Evolutionary conservation across 2,888 invertebrate genomes (phyloP), one percentile per base, ranked within the genome.

Genomic region (Nysson spinosus): DNA sequence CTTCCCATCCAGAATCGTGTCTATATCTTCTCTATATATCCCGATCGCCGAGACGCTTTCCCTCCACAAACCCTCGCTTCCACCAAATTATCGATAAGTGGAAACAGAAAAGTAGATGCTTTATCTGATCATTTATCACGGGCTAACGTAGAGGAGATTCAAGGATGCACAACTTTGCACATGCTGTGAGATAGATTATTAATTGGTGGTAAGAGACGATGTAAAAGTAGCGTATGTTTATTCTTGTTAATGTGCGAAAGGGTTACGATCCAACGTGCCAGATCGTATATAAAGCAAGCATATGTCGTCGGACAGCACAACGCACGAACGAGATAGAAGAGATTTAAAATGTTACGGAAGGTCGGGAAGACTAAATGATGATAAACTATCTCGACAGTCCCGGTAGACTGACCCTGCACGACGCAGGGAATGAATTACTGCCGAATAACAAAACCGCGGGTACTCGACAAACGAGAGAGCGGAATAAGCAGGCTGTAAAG

Each of bases 291-390:
- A n/a, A n/a, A 20, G n/a, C 40, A 40, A 52, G 65, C 55, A 70
- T 72, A 70, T 69, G 75, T 75, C 78, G 69, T 60, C 56, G 63
- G 26, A 30, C 60, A 16, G 42, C 40, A 55, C 68, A 61, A 66
- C 65, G 42, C 66, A 57, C 75, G 75, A 62, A 64, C 70, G 74
- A 83, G 82, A 83, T 83, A 81, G 81, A 78, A 81, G 82, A 85
- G 84, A 83, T 86, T 86, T 85, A 84, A 86, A 86, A 85, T 84
- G 84, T 86, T 85, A 81, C 80, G 82, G 85, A 79, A 85, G 86
- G 85, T 85, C 83, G 79, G 75, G 74, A 77, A 73, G 79, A 79
- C 83, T 84, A 85, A 85, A 85, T 80, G 85, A 86, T 86, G 85
- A 86, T 86, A 85, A 86, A 86, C 85, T 85, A 85, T 85, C 83